phyloP scores from a whole-genome alignment of 2,888 invertebrate genomes.

The Stenchaetothrips biformis region DNA sequence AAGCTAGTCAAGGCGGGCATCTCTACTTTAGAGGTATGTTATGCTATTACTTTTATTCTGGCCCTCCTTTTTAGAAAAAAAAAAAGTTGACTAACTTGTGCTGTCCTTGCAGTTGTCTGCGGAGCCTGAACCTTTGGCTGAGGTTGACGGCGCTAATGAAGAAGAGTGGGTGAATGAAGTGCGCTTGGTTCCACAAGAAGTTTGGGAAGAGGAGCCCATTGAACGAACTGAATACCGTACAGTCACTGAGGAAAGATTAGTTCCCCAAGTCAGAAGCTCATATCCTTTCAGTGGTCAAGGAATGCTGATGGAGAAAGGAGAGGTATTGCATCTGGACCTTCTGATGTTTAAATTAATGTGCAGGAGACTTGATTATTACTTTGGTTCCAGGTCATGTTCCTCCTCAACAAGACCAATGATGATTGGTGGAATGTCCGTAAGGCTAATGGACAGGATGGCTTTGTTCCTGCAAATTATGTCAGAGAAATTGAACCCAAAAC shows the following conservation, averaged over 20 bases:
- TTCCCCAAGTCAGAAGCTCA: slow-evolving; percentile 80
- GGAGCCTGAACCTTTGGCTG: slow-evolving; percentile 56
- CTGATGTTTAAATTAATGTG: no score
- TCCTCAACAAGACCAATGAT: slow-evolving; percentile 89
- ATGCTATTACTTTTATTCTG: slow-evolving; percentile 37
- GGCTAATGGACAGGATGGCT: slow-evolving; percentile 87
- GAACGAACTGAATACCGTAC: slow-evolving; percentile 79
- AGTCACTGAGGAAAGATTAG: slow-evolving; percentile 78
- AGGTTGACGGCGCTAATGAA: slow-evolving; percentile 48
- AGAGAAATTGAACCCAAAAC: slow-evolving; percentile 85
- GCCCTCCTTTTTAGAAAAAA: no score
- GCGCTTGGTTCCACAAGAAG: slow-evolving; percentile 80
- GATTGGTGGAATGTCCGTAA: slow-evolving; percentile 99
- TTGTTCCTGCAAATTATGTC: slow-evolving; percentile 96
- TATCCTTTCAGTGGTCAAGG: slow-evolving; percentile 92
- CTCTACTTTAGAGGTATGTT: slow-evolving; percentile 55
- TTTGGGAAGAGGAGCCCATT: slow-evolving; percentile 87
- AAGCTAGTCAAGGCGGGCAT: slow-evolving; percentile 72
- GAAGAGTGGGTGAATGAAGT: slow-evolving; percentile 76
- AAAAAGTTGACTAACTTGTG: background rate
- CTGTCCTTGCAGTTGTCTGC: slow-evolving; percentile 49
- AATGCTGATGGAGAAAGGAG: slow-evolving; percentile 85
- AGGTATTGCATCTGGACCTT: slow-evolving; percentile 47
- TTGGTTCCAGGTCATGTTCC: slow-evolving; percentile 63
- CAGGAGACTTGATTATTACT: background rate